Evolutionary conservation across 2,888 invertebrate species (phyloP).

Genomic region (Harpalus rufipes): DNA sequence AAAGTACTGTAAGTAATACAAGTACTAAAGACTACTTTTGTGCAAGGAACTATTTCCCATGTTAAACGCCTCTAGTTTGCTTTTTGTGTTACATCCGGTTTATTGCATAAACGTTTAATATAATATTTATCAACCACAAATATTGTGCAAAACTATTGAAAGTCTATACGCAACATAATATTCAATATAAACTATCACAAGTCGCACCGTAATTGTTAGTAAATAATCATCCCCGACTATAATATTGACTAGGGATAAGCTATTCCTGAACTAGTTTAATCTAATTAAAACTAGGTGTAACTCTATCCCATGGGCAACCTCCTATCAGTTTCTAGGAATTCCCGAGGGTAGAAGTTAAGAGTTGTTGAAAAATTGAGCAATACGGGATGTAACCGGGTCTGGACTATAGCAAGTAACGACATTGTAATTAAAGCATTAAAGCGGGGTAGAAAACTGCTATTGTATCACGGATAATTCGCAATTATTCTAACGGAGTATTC

Average conservation of each 20-base stretch:
- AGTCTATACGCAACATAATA: not conserved
- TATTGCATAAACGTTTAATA: too few species aligned
- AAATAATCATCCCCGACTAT: not conserved
- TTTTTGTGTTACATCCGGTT: too few species aligned
- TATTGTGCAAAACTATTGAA: too few species aligned
- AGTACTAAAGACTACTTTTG: too few species aligned
- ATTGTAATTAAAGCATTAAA: constrained; percentile 41
- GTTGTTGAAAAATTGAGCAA: not conserved
- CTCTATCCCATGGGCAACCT: not conserved
- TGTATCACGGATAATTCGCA: constrained; percentile 53
- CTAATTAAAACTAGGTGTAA: constrained; percentile 30
- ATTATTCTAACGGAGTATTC: constrained; percentile 34
- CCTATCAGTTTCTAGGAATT: constrained; percentile 1
- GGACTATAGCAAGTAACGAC: not conserved
- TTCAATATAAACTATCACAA: not conserved
- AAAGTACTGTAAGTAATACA: too few species aligned
- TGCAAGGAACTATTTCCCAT: too few species aligned
- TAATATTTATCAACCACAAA: too few species aligned
- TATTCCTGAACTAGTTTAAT: constrained; percentile 19
- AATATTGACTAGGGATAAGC: constrained; percentile 1
- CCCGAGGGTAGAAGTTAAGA: not conserved
- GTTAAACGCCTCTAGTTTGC: too few species aligned
- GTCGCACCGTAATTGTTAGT: not conserved
- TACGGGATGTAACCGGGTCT: not conserved
- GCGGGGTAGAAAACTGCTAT: constrained; percentile 16